These are phyloP conservation scores for Drosophila aldrichi DNA, from an alignment of 2,888 invertebrate species.

Conservation along the genomic window DNA sequence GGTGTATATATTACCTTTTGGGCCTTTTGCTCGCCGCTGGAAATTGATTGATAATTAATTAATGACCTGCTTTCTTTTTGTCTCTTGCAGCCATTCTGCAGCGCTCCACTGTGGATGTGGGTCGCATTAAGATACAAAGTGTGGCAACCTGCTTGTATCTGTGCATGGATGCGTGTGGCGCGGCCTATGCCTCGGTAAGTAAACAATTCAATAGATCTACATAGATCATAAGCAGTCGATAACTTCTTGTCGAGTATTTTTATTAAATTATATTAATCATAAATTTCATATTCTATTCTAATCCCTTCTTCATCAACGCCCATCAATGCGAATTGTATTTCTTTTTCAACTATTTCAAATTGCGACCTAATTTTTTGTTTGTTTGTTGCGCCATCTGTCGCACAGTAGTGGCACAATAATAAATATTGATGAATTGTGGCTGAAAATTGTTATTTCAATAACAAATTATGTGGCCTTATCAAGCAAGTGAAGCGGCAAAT, in stretches of 20 bases:
- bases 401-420: not conserved
- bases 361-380: conserved; percentile 4
- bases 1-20: not conserved
- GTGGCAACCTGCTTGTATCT: conserved; percentile 94
- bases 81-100: conserved; percentile 89
- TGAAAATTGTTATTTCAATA: conserved; percentile 29
- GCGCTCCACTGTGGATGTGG: conserved; percentile 90
- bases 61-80: conserved; percentile 60
- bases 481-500: conserved; percentile 52
- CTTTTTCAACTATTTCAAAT: not conserved
- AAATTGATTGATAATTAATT: conserved; percentile 74
- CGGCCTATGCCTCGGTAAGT: conserved; percentile 95
- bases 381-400: conserved; percentile 16
- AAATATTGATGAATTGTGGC: conserved; percentile 22
- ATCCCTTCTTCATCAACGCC: not conserved
- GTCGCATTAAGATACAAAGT: conserved; percentile 95
- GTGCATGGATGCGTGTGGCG: conserved; percentile 95
- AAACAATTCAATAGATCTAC: conserved; percentile 38
- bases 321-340: not conserved
- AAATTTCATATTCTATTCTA: not conserved
- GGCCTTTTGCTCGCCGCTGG: conserved; percentile 23
- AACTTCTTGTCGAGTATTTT: too few species aligned
- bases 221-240: not conserved
- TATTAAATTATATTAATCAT: not conserved
- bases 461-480: conserved; percentile 52